Conservation (phyloP, 2,797 vertebrate genomes). For the Otolemur crassicaudatus region DNA sequence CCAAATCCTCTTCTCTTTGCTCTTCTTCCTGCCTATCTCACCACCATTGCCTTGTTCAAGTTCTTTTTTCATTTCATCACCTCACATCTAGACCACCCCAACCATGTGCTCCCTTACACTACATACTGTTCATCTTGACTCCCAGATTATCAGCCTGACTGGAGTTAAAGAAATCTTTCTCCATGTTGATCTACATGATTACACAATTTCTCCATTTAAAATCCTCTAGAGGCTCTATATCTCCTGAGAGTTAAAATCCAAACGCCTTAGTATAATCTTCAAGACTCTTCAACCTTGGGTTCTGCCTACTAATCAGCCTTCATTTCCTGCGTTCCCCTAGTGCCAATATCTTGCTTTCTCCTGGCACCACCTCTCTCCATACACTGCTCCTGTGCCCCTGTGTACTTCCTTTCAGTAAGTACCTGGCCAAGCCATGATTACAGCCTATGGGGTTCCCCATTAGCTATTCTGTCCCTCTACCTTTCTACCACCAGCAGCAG, state of each 20-base stretch:
- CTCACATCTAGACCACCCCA: not conserved
- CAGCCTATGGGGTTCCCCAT: not conserved
- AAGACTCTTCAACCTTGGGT: not conserved
- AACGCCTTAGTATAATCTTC: not conserved
- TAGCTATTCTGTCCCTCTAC: not conserved
- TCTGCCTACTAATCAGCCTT: not conserved
- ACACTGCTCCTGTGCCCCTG: not conserved
- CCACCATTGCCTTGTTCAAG: not conserved
- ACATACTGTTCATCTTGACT: not conserved
- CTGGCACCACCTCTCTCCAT: not conserved
- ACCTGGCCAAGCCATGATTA: not conserved
- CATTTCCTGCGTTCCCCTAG: not conserved
- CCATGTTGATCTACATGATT: not conserved
- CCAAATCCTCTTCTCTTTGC: not conserved
- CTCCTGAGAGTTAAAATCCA: not conserved
- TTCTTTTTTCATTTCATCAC: not conserved
- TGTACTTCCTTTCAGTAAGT: not conserved
- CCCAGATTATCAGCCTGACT: not conserved
- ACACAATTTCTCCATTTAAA: not conserved
- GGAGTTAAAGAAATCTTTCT: not conserved
- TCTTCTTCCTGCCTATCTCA: not conserved
- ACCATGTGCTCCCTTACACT: not conserved
- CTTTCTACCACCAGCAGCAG: not conserved
- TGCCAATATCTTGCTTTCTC: not conserved
- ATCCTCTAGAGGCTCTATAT: not conserved